These are phyloP conservation scores for Puma concolor DNA, from an alignment of 2,113 vertebrate genomes.

Conservation along the genomic window DNA sequence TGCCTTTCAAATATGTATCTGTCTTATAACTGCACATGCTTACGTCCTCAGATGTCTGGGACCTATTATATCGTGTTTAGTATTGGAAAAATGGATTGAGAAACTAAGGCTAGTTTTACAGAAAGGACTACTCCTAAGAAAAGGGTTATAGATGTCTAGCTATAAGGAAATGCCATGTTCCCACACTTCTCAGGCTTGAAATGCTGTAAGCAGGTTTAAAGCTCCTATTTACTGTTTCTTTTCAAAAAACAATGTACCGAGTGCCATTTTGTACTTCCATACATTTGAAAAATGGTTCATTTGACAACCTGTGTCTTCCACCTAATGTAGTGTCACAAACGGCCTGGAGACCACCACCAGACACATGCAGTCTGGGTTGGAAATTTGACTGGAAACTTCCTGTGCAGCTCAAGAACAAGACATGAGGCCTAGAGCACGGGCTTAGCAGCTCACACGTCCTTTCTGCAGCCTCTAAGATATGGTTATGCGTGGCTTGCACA, in stretches of 20 bases:
- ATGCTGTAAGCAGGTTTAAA: not conserved
- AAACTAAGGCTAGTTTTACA: not conserved
- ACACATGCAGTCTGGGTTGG: not conserved
- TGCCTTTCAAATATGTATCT: not conserved
- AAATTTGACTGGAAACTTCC: constrained; percentile 15
- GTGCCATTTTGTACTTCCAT: not conserved
- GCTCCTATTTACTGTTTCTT: not conserved
- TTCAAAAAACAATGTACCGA: not conserved
- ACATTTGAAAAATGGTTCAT: not conserved
- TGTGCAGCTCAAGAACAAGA: not conserved
- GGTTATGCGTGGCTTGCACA: not conserved
- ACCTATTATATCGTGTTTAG: not conserved
- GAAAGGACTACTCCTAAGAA: not conserved
- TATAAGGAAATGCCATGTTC: not conserved
- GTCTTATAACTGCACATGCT: not conserved
- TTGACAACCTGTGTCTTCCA: not conserved
- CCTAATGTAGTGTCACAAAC: not conserved
- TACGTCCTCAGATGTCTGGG: not conserved
- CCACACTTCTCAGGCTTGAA: not conserved
- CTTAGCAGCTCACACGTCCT: not conserved
- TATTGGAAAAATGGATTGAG: not conserved
- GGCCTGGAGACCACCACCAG: not conserved
- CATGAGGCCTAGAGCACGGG: not conserved
- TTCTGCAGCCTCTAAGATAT: not conserved
- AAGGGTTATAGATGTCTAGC: not conserved